Percentiles rank a stretch among this genome's conserved stretches.
phyloP scores from a whole-genome alignment of 2,797 vertebrate species.

The Molossus molossus region DNA sequence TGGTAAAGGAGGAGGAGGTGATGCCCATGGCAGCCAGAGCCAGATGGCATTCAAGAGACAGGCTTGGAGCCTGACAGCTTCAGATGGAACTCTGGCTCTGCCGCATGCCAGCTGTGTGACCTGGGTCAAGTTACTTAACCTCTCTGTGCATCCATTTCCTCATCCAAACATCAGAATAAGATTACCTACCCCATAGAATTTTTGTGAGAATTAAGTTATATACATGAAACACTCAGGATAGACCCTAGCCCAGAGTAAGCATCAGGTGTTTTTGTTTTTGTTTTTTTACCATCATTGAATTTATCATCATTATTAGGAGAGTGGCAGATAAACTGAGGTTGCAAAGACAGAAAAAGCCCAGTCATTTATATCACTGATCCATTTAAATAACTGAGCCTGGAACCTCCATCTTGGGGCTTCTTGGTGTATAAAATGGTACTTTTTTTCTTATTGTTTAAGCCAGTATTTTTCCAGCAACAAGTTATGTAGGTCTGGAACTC shows the following conservation, averaged over 20 bases:
- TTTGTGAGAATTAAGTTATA: no score
- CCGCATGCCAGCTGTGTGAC: background rate
- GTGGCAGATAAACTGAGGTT: background rate
- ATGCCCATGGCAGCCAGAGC: fast-evolving
- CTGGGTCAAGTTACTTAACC: background rate
- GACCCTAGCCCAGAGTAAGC: background rate
- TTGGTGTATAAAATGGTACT: fast-evolving
- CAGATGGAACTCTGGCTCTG: background rate
- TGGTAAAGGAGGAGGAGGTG: background rate
- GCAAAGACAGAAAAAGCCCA: background rate
- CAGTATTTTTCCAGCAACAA: background rate
- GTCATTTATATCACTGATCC: background rate
- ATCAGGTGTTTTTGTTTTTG: background rate
- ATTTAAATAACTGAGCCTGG: background rate
- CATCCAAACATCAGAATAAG: no score
- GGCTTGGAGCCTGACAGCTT: background rate
- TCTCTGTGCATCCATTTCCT: background rate
- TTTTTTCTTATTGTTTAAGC: background rate
- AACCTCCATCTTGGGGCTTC: no score
- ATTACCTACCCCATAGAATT: background rate
- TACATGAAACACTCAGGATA: background rate
- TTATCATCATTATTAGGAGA: background rate
- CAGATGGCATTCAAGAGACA: background rate
- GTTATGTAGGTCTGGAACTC: background rate
- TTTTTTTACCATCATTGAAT: no score